These are phyloP conservation scores for Mionectes macconnelli DNA, from an alignment of 2,113 vertebrate species.

Conservation along the genomic window DNA sequence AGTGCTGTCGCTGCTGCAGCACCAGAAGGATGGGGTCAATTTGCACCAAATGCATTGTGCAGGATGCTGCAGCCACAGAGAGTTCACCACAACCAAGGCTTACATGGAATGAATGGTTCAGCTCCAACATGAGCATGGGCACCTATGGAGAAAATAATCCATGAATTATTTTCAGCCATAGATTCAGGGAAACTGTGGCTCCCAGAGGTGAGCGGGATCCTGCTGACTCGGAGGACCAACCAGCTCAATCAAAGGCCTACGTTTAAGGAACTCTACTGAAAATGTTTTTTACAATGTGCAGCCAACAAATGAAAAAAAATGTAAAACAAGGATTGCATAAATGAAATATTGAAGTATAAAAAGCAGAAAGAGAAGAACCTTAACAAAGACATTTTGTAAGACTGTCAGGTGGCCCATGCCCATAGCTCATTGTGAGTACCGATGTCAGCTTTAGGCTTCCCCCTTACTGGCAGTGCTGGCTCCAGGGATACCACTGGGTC, in stretches of 20 bases:
- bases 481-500: accelerated
- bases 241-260: accelerated
- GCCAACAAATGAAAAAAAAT: neutral
- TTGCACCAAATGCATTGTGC: accelerated
- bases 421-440: neutral
- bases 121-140: accelerated
- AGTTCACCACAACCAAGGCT: accelerated
- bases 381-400: neutral
- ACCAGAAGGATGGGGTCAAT: neutral
- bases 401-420: accelerated
- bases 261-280: neutral
- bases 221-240: accelerated
- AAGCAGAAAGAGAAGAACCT: neutral
- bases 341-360: neutral
- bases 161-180: accelerated
- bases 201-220: accelerated
- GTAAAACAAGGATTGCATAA: neutral
- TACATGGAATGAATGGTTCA: neutral
- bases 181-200: neutral
- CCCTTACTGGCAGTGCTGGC: neutral
- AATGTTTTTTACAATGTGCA: neutral
- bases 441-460: accelerated
- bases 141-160: neutral
- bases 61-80: neutral
- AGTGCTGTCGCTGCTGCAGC: accelerated